Conservation (phyloP, 1,140 invertebrate species). For the Medauroidea extradentata region DNA sequence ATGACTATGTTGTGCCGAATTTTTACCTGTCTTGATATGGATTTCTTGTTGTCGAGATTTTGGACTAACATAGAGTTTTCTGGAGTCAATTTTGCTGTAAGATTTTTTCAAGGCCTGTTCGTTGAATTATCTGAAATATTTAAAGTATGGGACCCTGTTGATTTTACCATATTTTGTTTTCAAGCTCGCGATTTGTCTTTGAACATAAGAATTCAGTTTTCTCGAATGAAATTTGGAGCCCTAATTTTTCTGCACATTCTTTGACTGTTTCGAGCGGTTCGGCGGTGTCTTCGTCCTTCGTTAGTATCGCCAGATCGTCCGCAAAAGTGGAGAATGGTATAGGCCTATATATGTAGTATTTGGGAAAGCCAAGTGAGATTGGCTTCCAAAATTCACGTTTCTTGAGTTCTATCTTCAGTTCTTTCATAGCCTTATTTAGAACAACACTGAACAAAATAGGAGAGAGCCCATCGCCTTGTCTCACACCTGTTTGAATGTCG, state of each 20-base stretch:
- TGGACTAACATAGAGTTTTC: background rate
- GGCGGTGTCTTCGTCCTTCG: background rate
- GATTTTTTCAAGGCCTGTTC: background rate
- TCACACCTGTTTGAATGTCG: background rate
- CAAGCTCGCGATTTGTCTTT: background rate
- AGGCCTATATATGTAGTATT: background rate
- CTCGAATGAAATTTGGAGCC: background rate
- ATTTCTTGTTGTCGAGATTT: background rate
- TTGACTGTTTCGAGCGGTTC: slow-evolving; percentile 1
- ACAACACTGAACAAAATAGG: background rate
- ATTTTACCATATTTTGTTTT: background rate
- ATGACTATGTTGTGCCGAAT: background rate
- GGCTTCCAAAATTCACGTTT: background rate
- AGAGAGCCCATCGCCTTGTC: slow-evolving; percentile 1
- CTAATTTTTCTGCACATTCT: background rate
- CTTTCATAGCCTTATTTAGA: slow-evolving; percentile 2
- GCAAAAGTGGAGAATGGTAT: background rate
- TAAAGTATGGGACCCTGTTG: no score
- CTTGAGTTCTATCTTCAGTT: background rate
- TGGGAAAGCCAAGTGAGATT: slow-evolving; percentile 3
- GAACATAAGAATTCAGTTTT: background rate
- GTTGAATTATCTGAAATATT: slow-evolving; percentile 1
- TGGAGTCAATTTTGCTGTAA: background rate
- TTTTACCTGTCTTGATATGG: background rate
- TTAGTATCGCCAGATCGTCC: background rate